Evolutionary conservation across 1,140 invertebrate species (phyloP).

Genomic region (Drosophila pectinifera): DNA sequence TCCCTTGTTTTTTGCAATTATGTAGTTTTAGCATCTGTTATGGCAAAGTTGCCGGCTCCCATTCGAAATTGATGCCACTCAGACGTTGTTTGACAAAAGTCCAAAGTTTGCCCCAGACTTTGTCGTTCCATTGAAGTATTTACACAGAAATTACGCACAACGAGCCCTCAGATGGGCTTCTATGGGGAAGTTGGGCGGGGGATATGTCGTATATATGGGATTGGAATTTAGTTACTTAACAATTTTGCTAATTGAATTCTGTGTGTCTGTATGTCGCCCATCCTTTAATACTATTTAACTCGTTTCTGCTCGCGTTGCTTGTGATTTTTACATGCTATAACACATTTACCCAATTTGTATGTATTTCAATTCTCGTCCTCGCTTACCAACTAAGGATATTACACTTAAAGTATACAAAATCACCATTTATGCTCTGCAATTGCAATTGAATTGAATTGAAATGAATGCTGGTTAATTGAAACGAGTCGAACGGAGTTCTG

Average conservation of each 20-base stretch:
- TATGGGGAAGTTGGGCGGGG: slow-evolving; percentile 3
- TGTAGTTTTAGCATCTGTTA: slow-evolving; percentile 47
- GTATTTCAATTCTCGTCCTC: slow-evolving; percentile 21
- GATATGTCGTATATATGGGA: slow-evolving; percentile 37
- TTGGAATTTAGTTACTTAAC: slow-evolving; percentile 51
- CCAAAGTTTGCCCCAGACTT: slow-evolving; percentile 53
- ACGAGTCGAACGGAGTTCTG: slow-evolving; percentile 23
- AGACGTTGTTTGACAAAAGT: slow-evolving; percentile 51
- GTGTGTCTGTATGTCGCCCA: neutral
- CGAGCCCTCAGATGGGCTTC: slow-evolving; percentile 14
- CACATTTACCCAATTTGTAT: slow-evolving; percentile 55
- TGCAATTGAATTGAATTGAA: slow-evolving; percentile 80
- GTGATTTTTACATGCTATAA: slow-evolving; percentile 62
- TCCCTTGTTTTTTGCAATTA: slow-evolving; percentile 24
- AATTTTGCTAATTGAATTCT: slow-evolving; percentile 72
- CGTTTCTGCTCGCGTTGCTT: slow-evolving; percentile 30
- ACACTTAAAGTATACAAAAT: slow-evolving; percentile 84
- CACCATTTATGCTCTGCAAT: slow-evolving; percentile 82
- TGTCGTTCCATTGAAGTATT: slow-evolving; percentile 59
- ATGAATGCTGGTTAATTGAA: slow-evolving; percentile 59
- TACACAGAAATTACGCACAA: slow-evolving; percentile 67
- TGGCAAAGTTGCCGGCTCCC: slow-evolving; percentile 37
- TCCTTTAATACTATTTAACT: slow-evolving; percentile 35
- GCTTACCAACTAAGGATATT: slow-evolving; percentile 79
- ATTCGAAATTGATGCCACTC: slow-evolving; percentile 62